These are phyloP conservation scores for Corythornis madagascariensis DNA, from an alignment of 2,113 vertebrate species.

Conservation along the genomic window DNA sequence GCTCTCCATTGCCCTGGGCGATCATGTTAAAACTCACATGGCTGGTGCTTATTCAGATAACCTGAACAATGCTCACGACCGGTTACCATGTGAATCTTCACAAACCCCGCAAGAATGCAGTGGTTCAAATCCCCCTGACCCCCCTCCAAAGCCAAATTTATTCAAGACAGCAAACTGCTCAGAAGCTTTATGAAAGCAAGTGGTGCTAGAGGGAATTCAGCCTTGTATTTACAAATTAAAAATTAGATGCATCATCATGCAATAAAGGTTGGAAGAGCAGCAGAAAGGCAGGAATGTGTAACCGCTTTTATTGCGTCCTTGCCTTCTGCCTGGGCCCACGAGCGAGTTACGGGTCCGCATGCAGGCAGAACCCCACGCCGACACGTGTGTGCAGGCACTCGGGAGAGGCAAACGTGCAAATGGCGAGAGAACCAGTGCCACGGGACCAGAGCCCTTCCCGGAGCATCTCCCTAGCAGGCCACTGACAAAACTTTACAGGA, in stretches of 20 bases:
- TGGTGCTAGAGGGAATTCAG: conserved; percentile 78
- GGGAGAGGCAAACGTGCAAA: not conserved
- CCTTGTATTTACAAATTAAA: conserved; percentile 83
- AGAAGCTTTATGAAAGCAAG: conserved; percentile 80
- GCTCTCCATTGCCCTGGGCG: conserved; percentile 87
- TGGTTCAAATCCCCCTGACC: conserved; percentile 93
- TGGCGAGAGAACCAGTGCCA: not conserved
- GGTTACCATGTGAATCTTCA: conserved; percentile 99
- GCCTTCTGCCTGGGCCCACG: conserved; percentile 38
- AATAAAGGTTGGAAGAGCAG: conserved; percentile 36
- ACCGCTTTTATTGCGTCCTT: conserved; percentile 19
- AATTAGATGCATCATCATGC: conserved; percentile 78
- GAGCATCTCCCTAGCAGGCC: not conserved
- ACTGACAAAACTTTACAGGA: not conserved
- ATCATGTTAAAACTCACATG: conserved; percentile 93
- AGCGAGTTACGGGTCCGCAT: not conserved
- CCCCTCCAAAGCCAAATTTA: conserved; percentile 87
- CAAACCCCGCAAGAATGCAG: conserved; percentile 96
- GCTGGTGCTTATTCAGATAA: conserved; percentile 96
- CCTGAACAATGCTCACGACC: conserved; percentile 88
- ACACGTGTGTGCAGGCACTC: not conserved
- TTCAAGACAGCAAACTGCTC: conserved; percentile 91
- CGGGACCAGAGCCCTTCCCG: not conserved
- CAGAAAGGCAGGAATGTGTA: conserved; percentile 3
- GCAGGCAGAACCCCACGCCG: not conserved